Evolutionary conservation across 2,888 invertebrate species (phyloP), one percentile per base, ranked within the genome.

Genomic region (Galerucella calmariensis): DNA sequence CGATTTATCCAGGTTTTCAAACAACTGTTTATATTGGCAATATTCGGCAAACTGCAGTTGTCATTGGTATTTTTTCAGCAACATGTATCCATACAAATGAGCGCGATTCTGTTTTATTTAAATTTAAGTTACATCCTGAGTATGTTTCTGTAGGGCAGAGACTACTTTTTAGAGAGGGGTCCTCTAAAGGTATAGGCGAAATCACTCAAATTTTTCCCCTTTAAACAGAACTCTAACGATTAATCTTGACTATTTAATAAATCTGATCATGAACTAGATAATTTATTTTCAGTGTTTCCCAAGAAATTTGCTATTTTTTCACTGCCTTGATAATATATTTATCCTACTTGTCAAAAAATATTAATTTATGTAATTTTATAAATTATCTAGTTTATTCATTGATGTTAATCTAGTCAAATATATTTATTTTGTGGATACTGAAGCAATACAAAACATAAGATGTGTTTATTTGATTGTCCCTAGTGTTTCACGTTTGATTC

Each of bases 11-110:
- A 5, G 96, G 96, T 44, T 96, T 95, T 86, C 95, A 96, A 87
- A 95, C 97, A 24, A 98, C 98, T 0, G 94, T 98, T 0, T 97
- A 98, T 86, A 95, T 98, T 69, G 98, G 97, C 0, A 98, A 97
- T 82, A 95, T 99, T 9, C 89, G 98, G 0, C 98, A 98, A 88
- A 98, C 98, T 0, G 98, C 96, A n/a, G 92, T 95, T 10, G 94
- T 98, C 66, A 92, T 94, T 82, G 95, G 92, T 20, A 92, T 93
- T 76, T 89, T 92, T 85, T 91, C 92, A 0, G 88, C 90, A 0
- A 88, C 90, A 82, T 91, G 92, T 69, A 89, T 94, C 75, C 91
- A 94, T 53, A 96, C 96, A 0, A 97, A 97, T 80, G 95, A 96
- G 82, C 91, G 92, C 8, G 97, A 96, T 0, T 93, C 94, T 0